These are phyloP conservation scores for Eutolmus rufibarbis DNA, from an alignment of 2,888 invertebrate species.

Conservation along the genomic window DNA sequence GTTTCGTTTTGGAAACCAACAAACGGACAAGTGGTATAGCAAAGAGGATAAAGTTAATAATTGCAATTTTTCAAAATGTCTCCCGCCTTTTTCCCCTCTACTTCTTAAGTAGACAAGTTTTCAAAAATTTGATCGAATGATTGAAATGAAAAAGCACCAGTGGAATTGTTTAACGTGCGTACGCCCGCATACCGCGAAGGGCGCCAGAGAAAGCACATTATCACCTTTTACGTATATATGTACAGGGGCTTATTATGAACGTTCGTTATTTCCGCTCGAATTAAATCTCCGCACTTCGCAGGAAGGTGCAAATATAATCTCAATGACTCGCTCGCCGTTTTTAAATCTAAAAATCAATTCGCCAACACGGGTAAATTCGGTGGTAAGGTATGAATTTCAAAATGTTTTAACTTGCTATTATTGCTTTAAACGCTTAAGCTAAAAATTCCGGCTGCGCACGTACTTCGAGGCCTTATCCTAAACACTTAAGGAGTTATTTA, in stretches of 20 bases:
- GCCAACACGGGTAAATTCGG: constrained; percentile 8
- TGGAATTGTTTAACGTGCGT: background rate
- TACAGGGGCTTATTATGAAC: background rate
- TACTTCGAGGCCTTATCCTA: background rate
- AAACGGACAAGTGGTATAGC: background rate
- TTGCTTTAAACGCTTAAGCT: constrained; percentile 11
- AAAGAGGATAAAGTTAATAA: background rate
- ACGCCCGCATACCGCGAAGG: background rate
- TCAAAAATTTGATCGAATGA: background rate
- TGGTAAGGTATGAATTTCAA: constrained; percentile 5
- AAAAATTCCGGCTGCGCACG: background rate
- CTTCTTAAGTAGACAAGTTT: constrained; percentile 3
- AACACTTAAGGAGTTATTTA: background rate
- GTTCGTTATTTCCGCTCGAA: background rate
- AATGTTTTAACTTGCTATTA: constrained; percentile 7
- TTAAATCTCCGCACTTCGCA: background rate
- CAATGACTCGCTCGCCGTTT: background rate
- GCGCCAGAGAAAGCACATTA: background rate
- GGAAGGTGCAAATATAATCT: background rate
- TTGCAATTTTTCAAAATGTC: background rate
- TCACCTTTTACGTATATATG: background rate
- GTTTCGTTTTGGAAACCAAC: background rate
- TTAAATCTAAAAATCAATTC: background rate
- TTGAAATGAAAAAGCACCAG: constrained; percentile 20
- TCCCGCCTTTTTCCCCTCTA: background rate